Percentiles rank a stretch among this genome's conserved stretches.
phyloP scores from a whole-genome alignment of 2,113 vertebrate species.

The Pelecanoides urinatrix region DNA sequence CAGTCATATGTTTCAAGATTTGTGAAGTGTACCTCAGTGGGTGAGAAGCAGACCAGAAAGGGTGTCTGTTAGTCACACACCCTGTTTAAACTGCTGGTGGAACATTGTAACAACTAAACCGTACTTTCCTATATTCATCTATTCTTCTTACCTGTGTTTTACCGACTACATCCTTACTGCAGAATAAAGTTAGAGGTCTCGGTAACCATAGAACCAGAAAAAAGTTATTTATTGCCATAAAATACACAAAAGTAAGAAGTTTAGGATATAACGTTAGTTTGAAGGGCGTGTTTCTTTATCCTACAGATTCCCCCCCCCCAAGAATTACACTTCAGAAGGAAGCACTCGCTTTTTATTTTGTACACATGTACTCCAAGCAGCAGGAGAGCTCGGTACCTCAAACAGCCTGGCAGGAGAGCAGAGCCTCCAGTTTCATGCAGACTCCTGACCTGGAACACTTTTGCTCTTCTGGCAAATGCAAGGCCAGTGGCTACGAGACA shows the following conservation, averaged over 20 bases:
- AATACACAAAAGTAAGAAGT: background rate
- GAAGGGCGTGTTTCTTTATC: background rate
- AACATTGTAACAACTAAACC: background rate
- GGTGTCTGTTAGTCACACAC: background rate
- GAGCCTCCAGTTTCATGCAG: background rate
- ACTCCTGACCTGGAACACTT: background rate
- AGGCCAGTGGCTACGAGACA: background rate
- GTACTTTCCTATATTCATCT: background rate
- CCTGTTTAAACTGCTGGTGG: background rate
- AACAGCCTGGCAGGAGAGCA: background rate
- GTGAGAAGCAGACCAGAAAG: background rate
- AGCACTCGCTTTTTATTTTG: background rate
- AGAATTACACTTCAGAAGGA: background rate
- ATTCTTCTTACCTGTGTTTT: background rate
- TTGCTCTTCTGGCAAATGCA: fast-evolving
- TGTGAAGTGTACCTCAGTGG: background rate
- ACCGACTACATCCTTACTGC: background rate
- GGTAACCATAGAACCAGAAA: background rate
- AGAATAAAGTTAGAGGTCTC: background rate
- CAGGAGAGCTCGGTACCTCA: background rate
- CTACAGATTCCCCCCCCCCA: background rate
- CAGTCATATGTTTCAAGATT: background rate
- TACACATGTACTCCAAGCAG: background rate
- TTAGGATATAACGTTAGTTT: background rate
- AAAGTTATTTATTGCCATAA: background rate